Base-by-base conservation (phyloP, 2,888 invertebrate genomes). In the Nemotelus nigrinus region DNA sequence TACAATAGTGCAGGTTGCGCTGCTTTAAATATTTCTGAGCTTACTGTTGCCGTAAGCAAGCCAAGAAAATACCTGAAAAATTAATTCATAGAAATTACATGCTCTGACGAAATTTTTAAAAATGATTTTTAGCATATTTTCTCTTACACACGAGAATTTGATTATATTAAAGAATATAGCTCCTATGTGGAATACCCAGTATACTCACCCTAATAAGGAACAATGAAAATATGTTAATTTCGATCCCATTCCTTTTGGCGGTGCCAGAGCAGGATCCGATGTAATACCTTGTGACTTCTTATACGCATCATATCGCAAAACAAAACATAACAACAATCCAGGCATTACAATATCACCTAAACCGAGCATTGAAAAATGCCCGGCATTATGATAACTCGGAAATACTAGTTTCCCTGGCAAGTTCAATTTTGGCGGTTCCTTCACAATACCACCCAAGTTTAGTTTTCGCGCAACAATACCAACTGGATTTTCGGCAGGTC, bases 1-100 rank as follows among this genome's bases (percentile, higher is more conserved):
- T 98, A 98, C 79, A 98, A 91, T 83, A 98, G 91, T 82, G 98
- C 98, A 80, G 98, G 98, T 88, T 98, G 98, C 81, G 98, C 98
- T 82, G 98, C 98, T 90, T 97, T 97, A 90, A 98, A 98, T 86
- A 98, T 93, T 90, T 98, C 98, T 68, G 97, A 97, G 83, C 97
- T 98, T 82, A 98, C 96, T 58, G 98, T 98, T 80, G 98, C 98
- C 84, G 98, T 98, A 88, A 98, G 90, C 87, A 98, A 90, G 83
- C 98, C 98, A 86, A 98, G 91, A 89, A 98, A 98, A 90, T 98
- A 97, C 81, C 87, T 86, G 67, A 10, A 75, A 71, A 57, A 75
- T 8, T 67, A 57, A 45, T 41, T 65, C 43, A 44, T 41, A 48
- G 48, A 57, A 39, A 2, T 50, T 6, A 25, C 68, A 63, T 25